Base-by-base conservation (phyloP, 1,140 invertebrate genomes). In the Drosophila mojavensis region DNA sequence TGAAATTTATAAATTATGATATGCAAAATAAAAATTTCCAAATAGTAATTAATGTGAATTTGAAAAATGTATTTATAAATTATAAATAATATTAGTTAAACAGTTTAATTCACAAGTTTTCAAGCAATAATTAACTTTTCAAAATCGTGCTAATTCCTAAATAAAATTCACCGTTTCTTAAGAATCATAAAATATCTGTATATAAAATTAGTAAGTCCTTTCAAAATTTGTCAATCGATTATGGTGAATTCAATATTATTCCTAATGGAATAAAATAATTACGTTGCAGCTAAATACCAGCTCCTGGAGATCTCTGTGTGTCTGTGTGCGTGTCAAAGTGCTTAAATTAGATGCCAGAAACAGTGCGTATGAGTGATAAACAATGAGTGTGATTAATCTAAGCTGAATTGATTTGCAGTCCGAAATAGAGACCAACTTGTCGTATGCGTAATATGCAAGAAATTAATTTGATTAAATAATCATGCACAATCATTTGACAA, bases 401-500 rank as follows among this genome's bases (percentile, higher is more conserved):
- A 11, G 17, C 28, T 28, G 60, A 11, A 39, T 36, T 50, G 39
- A 51, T 50, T 54, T 41, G 55, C 33, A 24, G 15, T 10, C 13
- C 24, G 13, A 39, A 53, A 60, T 26, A 26, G 48, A 50, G 28
- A 33, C 20, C n/a, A 33, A 39, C 59, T 63, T 36, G 67, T 6
- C 30, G 30, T 70, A 62, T 62, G n/a, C 36, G 51, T 20, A 55
- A 62, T 62, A 13, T 53, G 26, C 26, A 20, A 24, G 15, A 45
- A 61, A 53, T 68, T 13, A 68, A 59, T 60, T 68, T 17, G n/a
- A 10, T 24, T 4, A 56, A 28, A 28, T 28, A 55, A 55, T 7
- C 26, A 13, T 30, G 24, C 2, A 7, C n/a, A 63, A 43, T 41
- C 15, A 61, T 43, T 53, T 10, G 58, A 20, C 39, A 45, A 45